phyloP scores from a whole-genome alignment of 1,140 invertebrate species.

The Araneus ventricosus region DNA sequence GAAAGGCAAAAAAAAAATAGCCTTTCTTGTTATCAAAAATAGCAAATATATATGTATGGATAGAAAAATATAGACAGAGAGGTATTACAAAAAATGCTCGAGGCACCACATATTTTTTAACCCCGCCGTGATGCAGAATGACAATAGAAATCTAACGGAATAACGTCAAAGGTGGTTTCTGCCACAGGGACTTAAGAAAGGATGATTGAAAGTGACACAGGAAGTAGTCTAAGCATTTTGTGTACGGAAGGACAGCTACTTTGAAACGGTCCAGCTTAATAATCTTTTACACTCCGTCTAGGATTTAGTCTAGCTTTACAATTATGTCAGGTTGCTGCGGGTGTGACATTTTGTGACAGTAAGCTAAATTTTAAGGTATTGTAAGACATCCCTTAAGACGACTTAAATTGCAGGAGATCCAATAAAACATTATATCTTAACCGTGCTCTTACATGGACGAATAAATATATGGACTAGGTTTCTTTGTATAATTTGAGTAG shows the following conservation, averaged over 20 bases:
- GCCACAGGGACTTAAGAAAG: neutral
- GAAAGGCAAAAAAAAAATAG: neutral
- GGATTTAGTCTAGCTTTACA: neutral
- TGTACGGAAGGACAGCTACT: neutral
- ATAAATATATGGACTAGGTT: no score
- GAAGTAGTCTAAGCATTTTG: neutral
- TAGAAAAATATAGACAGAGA: neutral
- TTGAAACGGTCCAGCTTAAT: neutral
- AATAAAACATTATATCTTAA: no score
- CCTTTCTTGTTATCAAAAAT: neutral
- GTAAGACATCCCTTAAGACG: neutral
- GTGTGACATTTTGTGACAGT: neutral
- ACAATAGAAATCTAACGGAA: conserved; percentile 19
- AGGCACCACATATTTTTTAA: neutral
- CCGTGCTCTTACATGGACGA: no score
- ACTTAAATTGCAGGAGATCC: no score
- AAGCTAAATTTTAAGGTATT: neutral
- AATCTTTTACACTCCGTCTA: neutral
- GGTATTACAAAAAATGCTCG: neutral
- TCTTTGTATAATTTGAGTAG: no score
- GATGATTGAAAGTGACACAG: conserved; percentile 41
- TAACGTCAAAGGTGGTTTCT: conserved; percentile 43
- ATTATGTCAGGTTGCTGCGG: neutral
- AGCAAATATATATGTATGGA: neutral
- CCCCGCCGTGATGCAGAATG: neutral